Base-by-base conservation (phyloP, 2,113 vertebrate genomes). In the Microcebus ravelobensis region DNA sequence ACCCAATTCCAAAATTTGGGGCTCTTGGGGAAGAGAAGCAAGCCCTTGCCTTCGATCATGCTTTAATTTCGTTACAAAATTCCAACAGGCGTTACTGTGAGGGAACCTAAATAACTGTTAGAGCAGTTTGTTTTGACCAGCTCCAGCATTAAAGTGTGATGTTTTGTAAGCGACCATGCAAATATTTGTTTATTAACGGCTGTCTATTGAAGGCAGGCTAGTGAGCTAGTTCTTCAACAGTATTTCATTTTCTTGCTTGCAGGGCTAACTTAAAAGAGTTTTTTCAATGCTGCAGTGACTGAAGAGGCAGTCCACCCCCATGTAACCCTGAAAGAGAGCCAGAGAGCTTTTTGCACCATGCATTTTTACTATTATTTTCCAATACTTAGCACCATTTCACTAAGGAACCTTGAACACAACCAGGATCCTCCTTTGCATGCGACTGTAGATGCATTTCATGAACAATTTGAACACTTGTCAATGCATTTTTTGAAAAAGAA, bases 231-330 rank as follows among this genome's bases (percentile, higher is more conserved):
- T 99, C 98, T 98, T 99, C 99, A 99, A 99, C 99, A 98, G 99
- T 99, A 97, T 99, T 98, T 99, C 99, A 88, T 99, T 99, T 99
- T 99, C 99, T 99, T 99, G 99, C 99, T 99, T 99, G 98, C 99
- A 99, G 99, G 99, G 99, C 99, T 99, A 99, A 99, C 99, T 99
- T 99, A 99, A 99, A 99, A 99, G 98, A 98, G 99, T 99, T 99
- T 99, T 99, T 99, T 99, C 99, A 99, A 98, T 99, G 99, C 99
- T 98, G 99, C 99, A 99, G 99, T 99, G 99, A 99, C 99, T 99
- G 99, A 99, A 99, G 99, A 99, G 98, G 99, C 99, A 99, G 99
- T 99, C 99, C 99, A 99, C 98, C 98, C 99, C 99, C 99, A 99
- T 99, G 99, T 99, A 99, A 98, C 99, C 99, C 98, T 99, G 99